These are phyloP conservation scores for Limnothrissa miodon DNA, from an alignment of 2,113 vertebrate species.

Conservation along the genomic window DNA sequence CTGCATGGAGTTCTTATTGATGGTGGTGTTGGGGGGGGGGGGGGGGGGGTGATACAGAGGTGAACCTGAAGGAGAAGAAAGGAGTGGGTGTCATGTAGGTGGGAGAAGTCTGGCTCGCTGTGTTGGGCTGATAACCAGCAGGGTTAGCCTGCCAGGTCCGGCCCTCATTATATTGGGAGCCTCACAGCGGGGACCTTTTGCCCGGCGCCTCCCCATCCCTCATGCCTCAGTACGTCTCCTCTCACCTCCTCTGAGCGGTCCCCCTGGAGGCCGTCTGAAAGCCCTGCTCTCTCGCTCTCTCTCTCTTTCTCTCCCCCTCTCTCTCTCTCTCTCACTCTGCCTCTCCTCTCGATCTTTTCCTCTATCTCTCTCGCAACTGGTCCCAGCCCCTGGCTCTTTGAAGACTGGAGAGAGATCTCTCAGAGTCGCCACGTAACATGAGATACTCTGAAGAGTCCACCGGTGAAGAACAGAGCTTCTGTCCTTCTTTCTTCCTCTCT, in stretches of 20 bases:
- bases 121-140: neutral
- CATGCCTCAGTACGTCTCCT: conserved; percentile 9
- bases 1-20: too few relatives aligned
- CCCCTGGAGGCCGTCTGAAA: conserved; percentile 32
- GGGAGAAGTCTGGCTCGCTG: neutral
- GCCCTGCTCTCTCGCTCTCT: neutral
- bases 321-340: neutral
- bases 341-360: neutral
- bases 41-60: neutral
- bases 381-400: neutral
- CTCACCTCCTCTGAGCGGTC: conserved; percentile 11
- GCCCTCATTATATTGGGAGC: conserved; percentile 1
- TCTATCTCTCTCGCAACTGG: neutral
- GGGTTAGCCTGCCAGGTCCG: neutral
- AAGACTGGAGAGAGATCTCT: conserved; percentile 2
- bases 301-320: neutral
- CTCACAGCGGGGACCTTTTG: neutral
- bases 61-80: neutral
- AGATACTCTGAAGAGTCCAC: neutral
- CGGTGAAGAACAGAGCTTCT: conserved; percentile 3
- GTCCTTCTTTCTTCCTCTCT: neutral
- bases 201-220: conserved; percentile 21
- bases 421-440: conserved; percentile 4
- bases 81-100: neutral
- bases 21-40: too few relatives aligned